A percentile compares a stretch with the other conserved stretches of the same genome.
Evolutionary conservation across 2,888 invertebrate genomes (phyloP).

Genomic region (Augochlorella aurata): DNA sequence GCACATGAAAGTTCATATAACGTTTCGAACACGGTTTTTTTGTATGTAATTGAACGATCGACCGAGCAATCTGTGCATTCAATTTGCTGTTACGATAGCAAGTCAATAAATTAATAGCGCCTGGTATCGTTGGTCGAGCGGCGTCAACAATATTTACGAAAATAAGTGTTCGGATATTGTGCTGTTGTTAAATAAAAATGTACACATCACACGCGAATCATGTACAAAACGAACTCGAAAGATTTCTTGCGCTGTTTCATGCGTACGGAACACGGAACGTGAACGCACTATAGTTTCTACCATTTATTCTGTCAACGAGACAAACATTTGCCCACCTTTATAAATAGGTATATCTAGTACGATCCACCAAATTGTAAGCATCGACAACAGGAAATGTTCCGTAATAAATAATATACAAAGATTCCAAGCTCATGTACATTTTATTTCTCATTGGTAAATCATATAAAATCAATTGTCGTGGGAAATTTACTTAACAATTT

Average conservation of each 20-base stretch:
- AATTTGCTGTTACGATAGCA: background rate
- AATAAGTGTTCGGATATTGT: conserved; percentile 34
- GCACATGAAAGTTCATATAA: conserved; percentile 9
- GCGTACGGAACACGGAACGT: background rate
- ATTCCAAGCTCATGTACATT: conserved; percentile 49
- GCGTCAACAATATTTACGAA: conserved; percentile 8
- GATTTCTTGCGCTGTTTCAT: conserved; percentile 7
- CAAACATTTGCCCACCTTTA: conserved; percentile 36
- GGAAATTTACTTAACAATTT: conserved; percentile 44
- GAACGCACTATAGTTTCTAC: conserved; percentile 1
- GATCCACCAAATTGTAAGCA: conserved; percentile 51
- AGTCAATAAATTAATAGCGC: background rate
- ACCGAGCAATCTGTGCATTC: background rate
- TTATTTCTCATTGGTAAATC: conserved; percentile 51
- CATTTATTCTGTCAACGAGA: conserved; percentile 10
- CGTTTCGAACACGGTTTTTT: background rate
- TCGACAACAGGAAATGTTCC: conserved; percentile 49
- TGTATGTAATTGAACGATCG: background rate
- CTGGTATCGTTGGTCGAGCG: background rate
- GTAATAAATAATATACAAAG: conserved; percentile 64
- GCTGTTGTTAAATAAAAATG: conserved; percentile 36
- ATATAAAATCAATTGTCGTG: conserved; percentile 45
- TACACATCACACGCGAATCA: conserved; percentile 12
- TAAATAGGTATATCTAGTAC: conserved; percentile 43
- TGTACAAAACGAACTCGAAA: conserved; percentile 31